Conservation (phyloP, 2,113 vertebrate species). For the Anolis carolinensis region DNA sequence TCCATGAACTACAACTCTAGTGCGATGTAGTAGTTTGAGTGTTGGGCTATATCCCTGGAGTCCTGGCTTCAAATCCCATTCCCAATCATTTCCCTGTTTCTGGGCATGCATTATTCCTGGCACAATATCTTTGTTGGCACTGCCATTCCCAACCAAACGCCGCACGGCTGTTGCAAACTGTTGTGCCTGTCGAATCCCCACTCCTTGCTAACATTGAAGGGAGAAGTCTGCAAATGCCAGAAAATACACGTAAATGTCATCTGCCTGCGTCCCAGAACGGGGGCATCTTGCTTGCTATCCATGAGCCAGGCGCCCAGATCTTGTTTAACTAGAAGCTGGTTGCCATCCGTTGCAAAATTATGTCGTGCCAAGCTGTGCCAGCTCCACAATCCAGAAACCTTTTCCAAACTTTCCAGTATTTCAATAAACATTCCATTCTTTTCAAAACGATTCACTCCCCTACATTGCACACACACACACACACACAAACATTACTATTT, state of each 20-base stretch:
- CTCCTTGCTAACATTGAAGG: not conserved
- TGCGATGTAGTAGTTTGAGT: too few species aligned
- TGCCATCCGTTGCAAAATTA: conserved; percentile 3
- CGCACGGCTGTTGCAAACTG: conserved; percentile 6
- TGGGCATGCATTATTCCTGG: too few species aligned
- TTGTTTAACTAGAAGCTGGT: conserved; percentile 40
- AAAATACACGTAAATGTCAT: conserved; percentile 4
- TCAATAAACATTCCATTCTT: not conserved
- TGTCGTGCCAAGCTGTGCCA: not conserved
- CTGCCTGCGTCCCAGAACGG: not conserved
- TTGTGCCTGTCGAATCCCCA: not conserved
- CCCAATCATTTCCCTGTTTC: not conserved
- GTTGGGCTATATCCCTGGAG: too few species aligned
- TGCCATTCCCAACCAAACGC: not conserved
- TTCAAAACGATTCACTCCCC: not conserved
- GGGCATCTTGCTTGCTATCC: not conserved
- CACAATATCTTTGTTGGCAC: not conserved
- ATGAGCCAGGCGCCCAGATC: conserved; percentile 10
- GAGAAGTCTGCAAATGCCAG: not conserved
- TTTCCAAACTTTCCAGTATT: not conserved
- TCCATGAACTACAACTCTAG: too few species aligned
- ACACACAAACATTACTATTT: too few species aligned
- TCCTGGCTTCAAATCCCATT: too few species aligned
- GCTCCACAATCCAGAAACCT: not conserved
- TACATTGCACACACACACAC: too few species aligned